Conservation (phyloP, 2,888 invertebrate species). For the Scaptomyza cyrtandrae region DNA sequence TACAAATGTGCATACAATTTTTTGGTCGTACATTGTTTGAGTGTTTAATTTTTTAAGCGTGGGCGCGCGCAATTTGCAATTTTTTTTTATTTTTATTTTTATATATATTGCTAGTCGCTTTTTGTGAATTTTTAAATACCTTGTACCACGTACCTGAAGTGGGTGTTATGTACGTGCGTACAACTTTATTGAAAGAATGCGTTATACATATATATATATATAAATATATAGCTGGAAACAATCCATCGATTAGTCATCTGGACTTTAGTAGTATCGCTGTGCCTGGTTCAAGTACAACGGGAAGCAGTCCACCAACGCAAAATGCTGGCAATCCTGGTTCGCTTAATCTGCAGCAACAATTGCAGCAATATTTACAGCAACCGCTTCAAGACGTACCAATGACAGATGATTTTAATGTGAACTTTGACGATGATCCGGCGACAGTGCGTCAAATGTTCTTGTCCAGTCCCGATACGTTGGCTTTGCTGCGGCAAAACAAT, state of each 20-base stretch:
- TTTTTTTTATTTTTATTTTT: constrained; percentile 2
- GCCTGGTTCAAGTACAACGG: constrained; percentile 85
- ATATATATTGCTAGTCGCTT: constrained; percentile 10
- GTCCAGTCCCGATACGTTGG: constrained; percentile 95
- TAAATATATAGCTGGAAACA: constrained; percentile 23
- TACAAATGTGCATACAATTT: not conserved
- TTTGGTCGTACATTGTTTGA: constrained; percentile 25
- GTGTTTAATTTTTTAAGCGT: constrained; percentile 21
- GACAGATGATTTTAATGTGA: constrained; percentile 83
- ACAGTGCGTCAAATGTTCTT: constrained; percentile 94
- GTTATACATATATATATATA: not conserved
- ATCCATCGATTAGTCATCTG: constrained; percentile 83
- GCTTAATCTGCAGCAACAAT: constrained; percentile 35
- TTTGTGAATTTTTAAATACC: not conserved
- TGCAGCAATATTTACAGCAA: constrained; percentile 33
- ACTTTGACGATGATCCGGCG: constrained; percentile 92
- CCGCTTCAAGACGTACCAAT: constrained; percentile 57
- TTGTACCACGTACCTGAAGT: constrained; percentile 3
- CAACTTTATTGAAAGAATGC: not conserved
- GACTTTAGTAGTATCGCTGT: constrained; percentile 95
- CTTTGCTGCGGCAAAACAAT: constrained; percentile 96
- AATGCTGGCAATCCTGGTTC: constrained; percentile 27
- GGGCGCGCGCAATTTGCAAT: constrained; percentile 28
- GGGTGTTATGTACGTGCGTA: not conserved
- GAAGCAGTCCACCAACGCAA: constrained; percentile 41